These are phyloP conservation scores for Lasioglossum calceatum DNA, from an alignment of 2,888 invertebrate genomes.

Conservation along the genomic window DNA sequence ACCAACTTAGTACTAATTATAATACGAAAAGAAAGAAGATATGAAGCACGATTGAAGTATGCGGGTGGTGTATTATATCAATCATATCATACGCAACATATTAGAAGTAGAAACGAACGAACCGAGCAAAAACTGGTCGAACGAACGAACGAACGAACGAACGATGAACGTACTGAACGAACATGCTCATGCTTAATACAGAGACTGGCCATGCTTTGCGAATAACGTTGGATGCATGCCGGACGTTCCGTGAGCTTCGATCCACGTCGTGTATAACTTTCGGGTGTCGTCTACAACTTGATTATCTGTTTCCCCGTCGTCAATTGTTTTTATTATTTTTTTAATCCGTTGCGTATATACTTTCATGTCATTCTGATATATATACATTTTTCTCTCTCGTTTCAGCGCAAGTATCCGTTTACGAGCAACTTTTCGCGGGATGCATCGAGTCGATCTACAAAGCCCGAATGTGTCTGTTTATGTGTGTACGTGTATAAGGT, in stretches of 20 bases:
- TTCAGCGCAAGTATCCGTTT: slow-evolving; percentile 22
- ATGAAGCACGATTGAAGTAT: too few species aligned
- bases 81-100: slow-evolving; percentile 12
- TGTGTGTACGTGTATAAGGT: neutral
- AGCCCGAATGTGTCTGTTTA: slow-evolving; percentile 16
- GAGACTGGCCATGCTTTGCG: slow-evolving; percentile 79
- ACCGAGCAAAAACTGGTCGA: slow-evolving; percentile 55
- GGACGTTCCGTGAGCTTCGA: slow-evolving; percentile 58
- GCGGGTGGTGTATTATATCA: slow-evolving; percentile 60
- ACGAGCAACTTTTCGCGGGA: slow-evolving; percentile 33
- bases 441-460: slow-evolving; percentile 57
- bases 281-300: slow-evolving; percentile 20
- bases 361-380: neutral
- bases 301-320: slow-evolving; percentile 15
- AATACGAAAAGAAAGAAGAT: too few species aligned
- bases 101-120: slow-evolving; percentile 49
- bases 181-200: slow-evolving; percentile 82
- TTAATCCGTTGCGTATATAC: neutral
- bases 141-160: slow-evolving; percentile 64
- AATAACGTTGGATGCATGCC: slow-evolving; percentile 71
- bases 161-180: slow-evolving; percentile 76
- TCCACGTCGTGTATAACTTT: slow-evolving; percentile 45
- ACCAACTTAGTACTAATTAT: too few species aligned
- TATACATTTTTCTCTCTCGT: neutral
- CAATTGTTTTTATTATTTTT: neutral